Evolutionary conservation across 2,797 vertebrate species (phyloP), one percentile per base, ranked within the genome.

Genomic region (Sebastes itinus): DNA sequence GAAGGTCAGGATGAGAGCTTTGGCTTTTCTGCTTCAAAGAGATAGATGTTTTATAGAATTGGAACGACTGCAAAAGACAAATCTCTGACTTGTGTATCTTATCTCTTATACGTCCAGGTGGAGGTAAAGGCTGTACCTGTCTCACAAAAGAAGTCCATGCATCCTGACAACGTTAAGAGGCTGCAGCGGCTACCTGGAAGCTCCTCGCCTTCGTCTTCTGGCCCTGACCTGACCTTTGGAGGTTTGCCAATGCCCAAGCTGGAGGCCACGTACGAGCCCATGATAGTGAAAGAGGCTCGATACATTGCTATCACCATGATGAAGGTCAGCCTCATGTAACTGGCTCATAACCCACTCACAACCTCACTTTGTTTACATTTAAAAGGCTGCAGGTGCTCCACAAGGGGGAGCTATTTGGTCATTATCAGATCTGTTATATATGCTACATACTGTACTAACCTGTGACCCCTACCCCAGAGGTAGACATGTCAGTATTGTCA

Each of bases 301-400:
- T 99, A 99, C 82, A 99, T 99, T 88, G 98, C 99, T 64, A 98
- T 99, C 88, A 99, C 99, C 77, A 99, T 99, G 99, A 99, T 99
- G 99, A 99, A 99, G 97, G 99, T 99, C 93, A 92, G 88, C 25
- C 16, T 70, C 4, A n/a, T 63, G 14, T 6, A 59, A 62, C 46
- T 32, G 22, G 20, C 2, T 35, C 6, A 2, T 33, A 65, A 55
- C 58, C 65, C 16, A 30, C 38, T 63, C 52, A 25, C 9, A 6
- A 32, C 13, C 16, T 75, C 22, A n/a, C 35, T 61, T 52, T 54
- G 35, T 55, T 73, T 75, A 66, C 33, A 38, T 76, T 33, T 30
- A 38, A 5, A 18, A 22, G 25, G 23, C 38, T 77, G 33, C 62
- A 75, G 38, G 59, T 70, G 61, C 16, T 56, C 66, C 75, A 68